A percentile compares a stretch with the other conserved stretches of the same genome.
Conservation (phyloP, 2,113 vertebrate genomes). For the Maccullochella peelii region DNA sequence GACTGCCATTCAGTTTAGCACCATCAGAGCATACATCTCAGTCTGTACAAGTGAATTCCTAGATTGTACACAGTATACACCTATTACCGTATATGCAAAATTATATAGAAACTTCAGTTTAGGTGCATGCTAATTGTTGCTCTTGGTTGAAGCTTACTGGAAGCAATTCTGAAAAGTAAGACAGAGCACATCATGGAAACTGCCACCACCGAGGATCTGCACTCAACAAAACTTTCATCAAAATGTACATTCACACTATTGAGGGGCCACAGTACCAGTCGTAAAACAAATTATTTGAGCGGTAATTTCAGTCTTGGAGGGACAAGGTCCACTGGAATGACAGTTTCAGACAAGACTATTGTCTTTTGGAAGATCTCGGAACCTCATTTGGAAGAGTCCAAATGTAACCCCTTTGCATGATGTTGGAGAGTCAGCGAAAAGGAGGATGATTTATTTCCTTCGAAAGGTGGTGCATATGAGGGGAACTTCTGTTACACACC, state of each 20-base stretch:
- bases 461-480: slow-evolving; percentile 6
- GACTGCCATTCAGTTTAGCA: slow-evolving; percentile 83
- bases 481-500: slow-evolving; percentile 39
- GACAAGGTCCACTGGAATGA: slow-evolving; percentile 71
- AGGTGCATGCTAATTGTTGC: slow-evolving; percentile 79
- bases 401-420: slow-evolving; percentile 34
- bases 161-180: slow-evolving; percentile 78
- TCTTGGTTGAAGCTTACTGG: slow-evolving; percentile 80
- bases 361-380: slow-evolving; percentile 79
- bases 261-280: slow-evolving; percentile 60
- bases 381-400: slow-evolving; percentile 50
- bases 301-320: slow-evolving; percentile 60
- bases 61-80: slow-evolving; percentile 74
- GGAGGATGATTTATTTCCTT: slow-evolving; percentile 40
- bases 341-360: slow-evolving; percentile 61
- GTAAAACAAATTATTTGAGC: slow-evolving; percentile 43
- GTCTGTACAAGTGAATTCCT: slow-evolving; percentile 73
- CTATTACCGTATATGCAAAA: slow-evolving; percentile 65
- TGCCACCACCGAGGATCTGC: slow-evolving; percentile 55
- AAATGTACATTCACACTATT: slow-evolving; percentile 77
- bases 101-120: slow-evolving; percentile 66
- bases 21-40: slow-evolving; percentile 81
- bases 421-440: slow-evolving; percentile 28
- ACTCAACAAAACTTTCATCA: slow-evolving; percentile 69
- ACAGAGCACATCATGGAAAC: slow-evolving; percentile 66